These are phyloP conservation scores for Plecturocebus donacophilus DNA, from an alignment of 2,113 vertebrate genomes.

Conservation along the genomic window DNA sequence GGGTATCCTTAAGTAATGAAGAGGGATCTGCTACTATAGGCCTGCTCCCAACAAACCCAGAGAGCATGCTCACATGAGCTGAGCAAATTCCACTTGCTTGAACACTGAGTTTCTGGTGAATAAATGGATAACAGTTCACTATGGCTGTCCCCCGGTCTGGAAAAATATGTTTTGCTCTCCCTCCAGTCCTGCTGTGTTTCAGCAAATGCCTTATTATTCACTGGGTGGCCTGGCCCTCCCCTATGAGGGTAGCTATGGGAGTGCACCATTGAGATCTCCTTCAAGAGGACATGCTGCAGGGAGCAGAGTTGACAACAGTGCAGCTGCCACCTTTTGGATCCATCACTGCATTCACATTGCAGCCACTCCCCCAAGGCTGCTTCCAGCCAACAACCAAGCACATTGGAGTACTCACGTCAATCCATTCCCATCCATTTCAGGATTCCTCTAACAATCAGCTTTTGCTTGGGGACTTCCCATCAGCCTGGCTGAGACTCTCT, in stretches of 20 bases:
- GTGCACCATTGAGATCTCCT: background rate
- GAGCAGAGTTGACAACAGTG: background rate
- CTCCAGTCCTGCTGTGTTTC: background rate
- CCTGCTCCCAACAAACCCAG: background rate
- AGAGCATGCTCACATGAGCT: background rate
- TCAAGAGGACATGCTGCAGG: background rate
- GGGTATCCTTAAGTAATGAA: background rate
- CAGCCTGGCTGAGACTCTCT: background rate
- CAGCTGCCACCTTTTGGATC: background rate
- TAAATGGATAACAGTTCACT: background rate
- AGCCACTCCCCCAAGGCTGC: too few relatives aligned
- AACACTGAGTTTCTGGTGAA: background rate
- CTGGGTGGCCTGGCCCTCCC: background rate
- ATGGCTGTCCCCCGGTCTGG: background rate
- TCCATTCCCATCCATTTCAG: too few relatives aligned
- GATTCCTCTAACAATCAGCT: background rate
- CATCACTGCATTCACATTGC: background rate
- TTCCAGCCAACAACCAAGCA: background rate
- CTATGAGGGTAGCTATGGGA: background rate
- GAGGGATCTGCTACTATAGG: background rate
- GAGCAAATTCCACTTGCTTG: background rate
- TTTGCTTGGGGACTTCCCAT: background rate
- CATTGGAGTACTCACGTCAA: rapidly evolving
- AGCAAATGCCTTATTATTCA: background rate
- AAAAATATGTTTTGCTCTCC: background rate